Base-by-base conservation (phyloP, 1,140 invertebrate species). In the Harlomillsia oculata region DNA sequence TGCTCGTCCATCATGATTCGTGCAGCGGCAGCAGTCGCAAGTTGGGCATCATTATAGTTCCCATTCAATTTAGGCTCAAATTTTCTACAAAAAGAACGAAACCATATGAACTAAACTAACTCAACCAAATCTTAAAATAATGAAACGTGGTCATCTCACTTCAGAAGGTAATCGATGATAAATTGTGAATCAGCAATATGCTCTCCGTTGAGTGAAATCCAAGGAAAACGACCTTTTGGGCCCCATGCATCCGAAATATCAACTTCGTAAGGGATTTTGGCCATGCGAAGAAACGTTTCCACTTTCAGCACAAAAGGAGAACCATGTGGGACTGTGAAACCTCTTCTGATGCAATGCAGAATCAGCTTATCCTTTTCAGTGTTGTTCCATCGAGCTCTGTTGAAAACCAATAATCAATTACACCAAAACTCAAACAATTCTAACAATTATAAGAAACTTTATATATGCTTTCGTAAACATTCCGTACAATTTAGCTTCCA, bases 171-270 rank as follows among this genome's bases (percentile, higher is more conserved):
- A n/a, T 74, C 72, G 8, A 76, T 66, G 48, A 71, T 69, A 37
- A 75, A 66, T 61, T 74, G 69, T 0, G 74, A 75, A 58, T 76
- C 75, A 1, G 68, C 68, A 1, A 75, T 53, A 3, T 69, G 60
- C 36, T 68, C 49, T 0, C 72, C 74, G 59, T 75, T 73, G 37
- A 71, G 64, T 11, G 66, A 68, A 28, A 76, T 74, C 74, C 74
- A 76, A 0, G 75, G 75, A 29, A 58, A 62, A 56, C 69, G 70
- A n/a, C 70, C 67, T 62, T 68, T 69, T 1, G 63, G 53, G 13
- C 68, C 64, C 43, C 65, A 62, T 13, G 67, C 58, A 21, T 63
- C 21, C 20, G 18, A 8, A 41, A 18, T 8, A 41, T 14, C 18
- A 56, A 66, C 65, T 52, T 64, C 56, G 50, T 64, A 67, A 13